Evolutionary conservation across 2,888 invertebrate species (phyloP), one percentile per base, ranked within the genome.

Genomic region (Nymphalis urticae): DNA sequence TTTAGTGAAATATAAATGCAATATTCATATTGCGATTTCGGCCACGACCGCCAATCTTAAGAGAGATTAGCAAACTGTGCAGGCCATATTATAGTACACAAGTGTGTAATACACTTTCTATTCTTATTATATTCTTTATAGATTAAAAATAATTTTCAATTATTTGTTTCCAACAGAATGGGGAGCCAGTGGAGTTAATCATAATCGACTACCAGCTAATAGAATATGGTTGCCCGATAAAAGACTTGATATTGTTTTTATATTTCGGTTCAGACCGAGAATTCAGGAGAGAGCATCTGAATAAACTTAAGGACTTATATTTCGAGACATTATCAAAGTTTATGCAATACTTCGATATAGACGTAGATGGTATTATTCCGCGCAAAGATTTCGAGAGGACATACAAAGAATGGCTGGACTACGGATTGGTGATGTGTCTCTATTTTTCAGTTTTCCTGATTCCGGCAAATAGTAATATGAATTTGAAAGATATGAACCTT

Each of bases 191-290:
- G 0, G 77, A 82, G 54, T 71, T 83, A 4, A 72, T 80, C 3
- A 71, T 77, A 0, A 71, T 86, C 3, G 87, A 88, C 70, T 88
- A 80, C 48, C 87, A 88, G 63, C 47, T 83, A 0, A 65, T 80
- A 0, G 70, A 79, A 71, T 82, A 77, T 63, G 85, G 85, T 2
- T 78, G 76, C 60, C 86, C 85, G 0, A 58, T 84, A 1, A 53
- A 75, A 8, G 87, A 88, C 61, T 74, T 88, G 2, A 5, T 85
- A 0, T 84, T 78, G 54, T 83, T 87, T 53, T 79, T 87, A n/a
- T 80, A 79, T 48, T 66, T 66, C 2, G 71, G 78, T 10, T 83
- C 85, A 0, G 85, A 86, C 64, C 75, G 76, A 17, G 54, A 81
- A 9, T 84, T 87, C 48, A 77, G 87, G 10, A 77, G 67, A n/a